Evolutionary conservation across 2,113 vertebrate genomes (phyloP).

Genomic region (Eublepharis macularius): DNA sequence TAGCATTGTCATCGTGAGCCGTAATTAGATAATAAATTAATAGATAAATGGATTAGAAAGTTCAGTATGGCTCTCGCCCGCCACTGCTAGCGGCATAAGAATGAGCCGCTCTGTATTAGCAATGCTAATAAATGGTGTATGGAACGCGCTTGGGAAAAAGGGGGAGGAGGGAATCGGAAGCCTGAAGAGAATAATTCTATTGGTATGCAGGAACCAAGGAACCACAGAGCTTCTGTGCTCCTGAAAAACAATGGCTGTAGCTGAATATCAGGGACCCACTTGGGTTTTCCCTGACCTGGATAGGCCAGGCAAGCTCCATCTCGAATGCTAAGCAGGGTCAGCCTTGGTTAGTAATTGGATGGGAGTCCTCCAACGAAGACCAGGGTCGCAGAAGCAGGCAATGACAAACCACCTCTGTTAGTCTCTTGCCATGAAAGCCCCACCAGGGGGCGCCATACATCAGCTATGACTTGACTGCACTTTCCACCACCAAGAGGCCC

Average conservation of each 20-base stretch:
- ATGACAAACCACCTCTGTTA: no score
- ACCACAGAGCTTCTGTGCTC: conserved; percentile 44
- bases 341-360: no score
- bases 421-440: no score
- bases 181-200: conserved; percentile 26
- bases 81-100: conserved; percentile 48
- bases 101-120: conserved; percentile 52
- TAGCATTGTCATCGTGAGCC: conserved; percentile 68
- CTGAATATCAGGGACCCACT: conserved; percentile 9
- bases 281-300: no score
- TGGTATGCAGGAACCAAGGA: conserved; percentile 31
- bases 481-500: no score
- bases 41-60: conserved; percentile 79
- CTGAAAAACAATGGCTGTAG: not conserved
- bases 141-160: conserved; percentile 38
- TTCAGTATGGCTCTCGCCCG: conserved; percentile 58
- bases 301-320: no score
- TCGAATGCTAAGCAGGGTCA: no score
- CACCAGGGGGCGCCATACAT: no score
- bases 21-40: conserved; percentile 84
- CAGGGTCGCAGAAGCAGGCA: no score
- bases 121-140: conserved; percentile 55
- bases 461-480: no score
- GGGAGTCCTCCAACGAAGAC: no score
- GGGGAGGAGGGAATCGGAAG: conserved; percentile 1